These are phyloP conservation scores for Dorcus hopei DNA, from an alignment of 2,888 invertebrate species.

Conservation along the genomic window DNA sequence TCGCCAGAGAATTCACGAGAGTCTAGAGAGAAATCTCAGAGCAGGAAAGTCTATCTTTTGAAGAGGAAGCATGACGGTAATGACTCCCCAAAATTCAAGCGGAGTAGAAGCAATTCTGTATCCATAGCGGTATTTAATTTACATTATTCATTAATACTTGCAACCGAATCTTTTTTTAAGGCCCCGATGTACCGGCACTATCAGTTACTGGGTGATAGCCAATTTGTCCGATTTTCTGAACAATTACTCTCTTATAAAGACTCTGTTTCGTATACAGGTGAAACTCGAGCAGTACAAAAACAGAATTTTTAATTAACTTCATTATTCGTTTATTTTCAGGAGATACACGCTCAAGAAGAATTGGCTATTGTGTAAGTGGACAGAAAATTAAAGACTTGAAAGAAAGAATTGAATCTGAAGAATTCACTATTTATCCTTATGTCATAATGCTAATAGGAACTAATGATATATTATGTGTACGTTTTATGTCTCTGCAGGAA, in stretches of 20 bases:
- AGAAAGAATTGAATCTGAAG: neutral
- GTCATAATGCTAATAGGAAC: slow-evolving; percentile 19
- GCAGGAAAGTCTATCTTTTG: too few species aligned
- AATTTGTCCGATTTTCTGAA: slow-evolving; percentile 13
- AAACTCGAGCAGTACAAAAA: neutral
- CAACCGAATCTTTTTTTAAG: neutral
- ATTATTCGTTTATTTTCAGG: slow-evolving; percentile 2
- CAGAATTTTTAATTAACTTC: neutral
- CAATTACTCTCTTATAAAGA: slow-evolving; percentile 3
- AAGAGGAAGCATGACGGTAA: too few species aligned
- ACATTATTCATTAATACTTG: too few species aligned
- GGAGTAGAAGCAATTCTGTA: too few species aligned
- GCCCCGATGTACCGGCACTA: slow-evolving; percentile 2
- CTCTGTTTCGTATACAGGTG: neutral
- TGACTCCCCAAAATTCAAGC: too few species aligned
- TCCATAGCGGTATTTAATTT: too few species aligned
- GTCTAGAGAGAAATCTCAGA: too few species aligned
- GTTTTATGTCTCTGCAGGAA: neutral
- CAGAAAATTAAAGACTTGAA: slow-evolving; percentile 13
- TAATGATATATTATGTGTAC: slow-evolving; percentile 17
- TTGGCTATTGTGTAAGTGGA: slow-evolving; percentile 20
- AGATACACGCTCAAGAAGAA: neutral
- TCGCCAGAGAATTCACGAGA: too few species aligned
- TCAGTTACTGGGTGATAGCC: slow-evolving; percentile 19
- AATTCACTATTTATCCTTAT: slow-evolving; percentile 5